Base-by-base conservation (phyloP, 2,888 invertebrate genomes). In the Luperina testacea region DNA sequence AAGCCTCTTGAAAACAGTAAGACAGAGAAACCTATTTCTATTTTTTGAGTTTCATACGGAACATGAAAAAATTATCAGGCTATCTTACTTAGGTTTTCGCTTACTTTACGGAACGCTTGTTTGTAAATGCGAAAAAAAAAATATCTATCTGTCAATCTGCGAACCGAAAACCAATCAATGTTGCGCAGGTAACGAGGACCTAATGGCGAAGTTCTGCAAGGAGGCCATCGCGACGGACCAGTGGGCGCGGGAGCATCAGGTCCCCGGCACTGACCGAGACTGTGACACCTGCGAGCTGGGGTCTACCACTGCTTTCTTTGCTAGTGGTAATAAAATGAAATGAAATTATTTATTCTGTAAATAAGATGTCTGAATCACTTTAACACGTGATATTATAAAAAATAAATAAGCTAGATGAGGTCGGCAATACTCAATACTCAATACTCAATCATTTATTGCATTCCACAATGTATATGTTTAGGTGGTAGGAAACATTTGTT, bases 281-380 rank as follows among this genome's bases (percentile, higher is more conserved):
- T 96, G 96, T 82, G 84, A 91, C 42, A 89, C 88, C 2, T 96
- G 96, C 77, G 89, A 91, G 70, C 92, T 97, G 2, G 97, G 97
- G 17, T 95, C 96, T 2, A 92, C 93, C 38, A 95, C 96, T 0
- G 95, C 96, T 0, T 97, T 96, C 89, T 93, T 96, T 82, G 94
- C 95, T 45, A 94, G 94, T 57, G 97, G 96, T 59, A 59, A n/a
- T 59, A 59, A n/a, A n/a, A 53, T 53, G 1, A 51, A 51, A 51
- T 51, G 2, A 53, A 53, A n/a, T 59, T 57, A 57, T 57, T 57
- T 9, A 57, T 20, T 24, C 53, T 24, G 24, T 57, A 9, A 57
- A 24, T 57, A 57, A 53, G 8, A 20, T 20, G 20, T 53, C 8
- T 8, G n/a, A 59, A 59, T n/a, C 11, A n/a, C 9, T n/a, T 59